Evolutionary conservation across 2,797 vertebrate genomes (phyloP), one percentile per base, ranked within the genome.

Genomic region (Bucorvus abyssinicus): DNA sequence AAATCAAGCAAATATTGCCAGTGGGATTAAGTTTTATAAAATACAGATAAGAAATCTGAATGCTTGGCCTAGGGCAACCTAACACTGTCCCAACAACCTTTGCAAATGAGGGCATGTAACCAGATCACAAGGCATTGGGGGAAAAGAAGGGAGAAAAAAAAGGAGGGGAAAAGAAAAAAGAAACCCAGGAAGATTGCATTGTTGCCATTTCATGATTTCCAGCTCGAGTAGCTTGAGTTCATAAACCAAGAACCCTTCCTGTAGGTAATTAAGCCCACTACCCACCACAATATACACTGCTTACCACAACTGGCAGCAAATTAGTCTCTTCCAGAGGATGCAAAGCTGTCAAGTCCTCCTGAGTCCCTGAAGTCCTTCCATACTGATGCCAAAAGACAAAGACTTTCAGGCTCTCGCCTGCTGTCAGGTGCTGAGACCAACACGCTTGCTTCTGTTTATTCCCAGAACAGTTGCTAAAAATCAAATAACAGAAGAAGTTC

Each of bases 1-100:
- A 94, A 94, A 94, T 93, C 87, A 91, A 79, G 59, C 61, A 92
- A 94, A 82, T 78, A 88, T 64, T 93, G 70, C 93, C 89, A 67
- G 36, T 73, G 85, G 38, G 67, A 81, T 90, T 91, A 92, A 76
- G 50, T 90, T 94, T 88, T 82, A 86, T 88, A 91, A 96, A 96
- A 95, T 88, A 86, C 67, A 95, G 87, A 93, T 94, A 93, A 94
- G 85, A 92, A 94, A 88, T 91, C 61, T 78, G 42, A 85, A 87
- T 89, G 36, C 81, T 94, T 96, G 73, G 55, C 82, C 76, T 88
- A 65, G 63, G 91, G 87, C 84, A 88, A 89, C 64, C 42, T 96
- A 81, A 94, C 81, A 84, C 64, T 60, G 84, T 69, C 89, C 89
- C 70, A 89, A 78, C 34, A 91, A 68, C 64, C 77, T 93, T 73